These are phyloP conservation scores for Campodea augens DNA, from an alignment of 1,140 invertebrate genomes.

Conservation along the genomic window DNA sequence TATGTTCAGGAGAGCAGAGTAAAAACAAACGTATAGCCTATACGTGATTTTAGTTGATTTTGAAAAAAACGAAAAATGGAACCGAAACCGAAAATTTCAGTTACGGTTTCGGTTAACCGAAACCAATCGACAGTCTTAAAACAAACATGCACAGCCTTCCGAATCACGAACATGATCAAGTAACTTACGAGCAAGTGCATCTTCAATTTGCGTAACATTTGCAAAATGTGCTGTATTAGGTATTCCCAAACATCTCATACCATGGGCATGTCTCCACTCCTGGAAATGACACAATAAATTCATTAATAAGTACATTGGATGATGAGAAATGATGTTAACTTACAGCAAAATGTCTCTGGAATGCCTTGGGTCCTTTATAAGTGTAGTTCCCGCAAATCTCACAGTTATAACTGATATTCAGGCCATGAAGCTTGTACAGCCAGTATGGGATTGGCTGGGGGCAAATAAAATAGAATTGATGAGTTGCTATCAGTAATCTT, in stretches of 20 bases:
- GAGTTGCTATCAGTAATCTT: not conserved
- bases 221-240: conserved; percentile 99
- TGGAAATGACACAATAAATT: conserved; percentile 20
- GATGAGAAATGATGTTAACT: conserved; percentile 17
- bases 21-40: no score
- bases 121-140: no score
- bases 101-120: no score
- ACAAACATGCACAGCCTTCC: no score
- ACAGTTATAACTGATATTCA: conserved; percentile 97
- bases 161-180: no score
- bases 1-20: no score
- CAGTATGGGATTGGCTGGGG: conserved; percentile 96
- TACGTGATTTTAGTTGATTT: no score
- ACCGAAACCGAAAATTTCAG: no score
- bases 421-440: conserved; percentile 96
- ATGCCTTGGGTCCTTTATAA: conserved; percentile 99
- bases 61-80: no score
- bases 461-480: conserved; percentile 20
- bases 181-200: conserved; percentile 71
- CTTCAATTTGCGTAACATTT: conserved; percentile 97
- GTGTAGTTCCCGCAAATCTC: conserved; percentile 99
- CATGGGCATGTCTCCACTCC: conserved; percentile 98
- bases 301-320: no score
- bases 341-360: conserved; percentile 92
- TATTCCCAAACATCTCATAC: conserved; percentile 96